Evolutionary conservation across 1,140 invertebrate genomes (phyloP), one percentile per base, ranked within the genome.

Genomic region (Charaxes varanes): DNA sequence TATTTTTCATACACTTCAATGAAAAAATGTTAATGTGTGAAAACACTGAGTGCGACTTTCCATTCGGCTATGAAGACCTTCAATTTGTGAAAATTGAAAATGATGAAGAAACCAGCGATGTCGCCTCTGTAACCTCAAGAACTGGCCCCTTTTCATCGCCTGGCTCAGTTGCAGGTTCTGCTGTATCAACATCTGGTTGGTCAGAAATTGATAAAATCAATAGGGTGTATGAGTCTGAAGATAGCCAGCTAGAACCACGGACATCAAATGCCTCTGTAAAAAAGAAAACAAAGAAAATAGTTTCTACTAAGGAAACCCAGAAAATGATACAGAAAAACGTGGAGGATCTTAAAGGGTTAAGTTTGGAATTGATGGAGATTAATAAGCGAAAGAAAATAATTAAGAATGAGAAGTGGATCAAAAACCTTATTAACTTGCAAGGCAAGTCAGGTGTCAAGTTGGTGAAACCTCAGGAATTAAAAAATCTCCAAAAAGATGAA

Each of bases 1-100:
- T 65, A 3, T 81, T 63, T 36, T 70, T 61, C 12, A 66, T 84
- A 7, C 71, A 82, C 33, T 69, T 60, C 7, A 60, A 63, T 45
- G 67, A 78, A 16, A 68, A 69, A 44, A 35, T 83, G 15, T 41
- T 71, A 8, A 66, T 83, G 61, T 84, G 81, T 46, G 67, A 67
- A 28, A 76, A 81, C 21, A 45, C 45, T 2, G 44, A 61, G 18
- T 84, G 81, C 45, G 63, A 70, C 5, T 84, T 61, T 48, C 81
- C 81, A 24, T 83, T 80, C 62, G 74, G 69, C 0, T 54, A 68
- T 31, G 65, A 74, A 27, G 53, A 76, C 2, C 16, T 77, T 1
- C 35, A 68, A 37, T 65, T 67, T 37, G 23, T 65, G 1, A 41
- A 46, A 32, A 37, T 55, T 5, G 64, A 73, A 7, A 17, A 38